Base-by-base conservation (phyloP, 2,797 vertebrate species). In the Sitta carolinensis region DNA sequence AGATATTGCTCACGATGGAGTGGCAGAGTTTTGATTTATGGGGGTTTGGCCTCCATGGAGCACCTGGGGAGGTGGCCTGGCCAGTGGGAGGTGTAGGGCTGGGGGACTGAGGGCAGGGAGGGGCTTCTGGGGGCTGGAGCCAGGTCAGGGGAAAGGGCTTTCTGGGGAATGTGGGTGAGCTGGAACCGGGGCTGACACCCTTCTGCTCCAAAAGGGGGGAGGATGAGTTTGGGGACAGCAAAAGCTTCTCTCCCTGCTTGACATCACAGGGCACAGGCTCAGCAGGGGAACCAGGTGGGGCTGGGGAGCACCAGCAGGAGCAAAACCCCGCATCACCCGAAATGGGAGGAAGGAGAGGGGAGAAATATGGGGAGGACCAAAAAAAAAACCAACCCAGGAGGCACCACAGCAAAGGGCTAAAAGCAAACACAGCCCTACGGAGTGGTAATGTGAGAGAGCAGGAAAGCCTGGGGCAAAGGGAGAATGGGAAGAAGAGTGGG, bases 21-120 rank as follows among this genome's bases (percentile, higher is more conserved):
- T 42, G 82, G 98, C 98, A 96, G 98, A 95, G 95, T 93, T 96
- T 97, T 99, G 98, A 99, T 99, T 99, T 99, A 99, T 99, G 98
- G 98, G 98, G 97, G 97, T 96, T 94, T 94, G 95, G 90, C 94
- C 95, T 97, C 95, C 94, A 76, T 72, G 94, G 95, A 97, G 85
- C 96, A 96, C 94, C 96, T 96, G 95, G 91, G 97, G 98, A 97
- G 97, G 98, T 97, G 98, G 96, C 96, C 95, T 94, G 93, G 94
- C 97, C 92, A 1, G 97, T 95, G 97, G 98, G 98, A 98, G 98
- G 98, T 98, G 97, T 95, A 2, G 98, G 54, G 61, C 20, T 27
- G 8, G 50, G 52, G 45, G 58, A n/a, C 30, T 1, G 20, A 23
- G 40, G 51, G 45, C 27, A 34, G 63, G 42, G 16, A 54, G 36